phyloP scores from a whole-genome alignment of 2,888 invertebrate genomes.

The Yponomeuta plumbellus region DNA sequence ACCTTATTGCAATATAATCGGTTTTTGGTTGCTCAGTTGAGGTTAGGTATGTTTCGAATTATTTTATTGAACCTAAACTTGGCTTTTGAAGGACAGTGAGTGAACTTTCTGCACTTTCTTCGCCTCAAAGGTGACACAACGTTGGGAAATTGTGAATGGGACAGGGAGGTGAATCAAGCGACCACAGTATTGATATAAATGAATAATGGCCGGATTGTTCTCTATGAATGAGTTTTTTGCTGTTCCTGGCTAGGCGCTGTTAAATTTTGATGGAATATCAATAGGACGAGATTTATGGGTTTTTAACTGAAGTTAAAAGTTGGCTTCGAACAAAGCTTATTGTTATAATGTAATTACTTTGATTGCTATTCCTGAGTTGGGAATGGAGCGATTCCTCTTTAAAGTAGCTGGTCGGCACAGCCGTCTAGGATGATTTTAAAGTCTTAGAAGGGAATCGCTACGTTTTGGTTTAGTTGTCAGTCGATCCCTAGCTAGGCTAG shows the following conservation, averaged over 20 bases:
- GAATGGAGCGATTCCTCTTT: no score
- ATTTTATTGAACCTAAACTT: no score
- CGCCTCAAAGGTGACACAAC: not conserved
- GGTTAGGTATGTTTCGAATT: no score
- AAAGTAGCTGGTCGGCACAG: no score
- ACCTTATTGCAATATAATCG: no score
- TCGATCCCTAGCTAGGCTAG: no score
- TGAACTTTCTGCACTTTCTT: not conserved
- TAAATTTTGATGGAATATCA: slow-evolving; percentile 2
- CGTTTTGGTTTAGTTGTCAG: no score
- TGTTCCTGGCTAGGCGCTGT: not conserved
- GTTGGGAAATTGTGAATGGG: slow-evolving; percentile 5
- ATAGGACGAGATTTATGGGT: not conserved
- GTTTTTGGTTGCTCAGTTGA: no score
- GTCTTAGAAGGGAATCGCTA: no score
- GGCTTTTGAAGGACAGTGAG: not conserved
- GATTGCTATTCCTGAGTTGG: not conserved
- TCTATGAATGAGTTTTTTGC: slow-evolving; percentile 10
- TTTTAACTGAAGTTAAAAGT: not conserved
- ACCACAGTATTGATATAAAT: slow-evolving; percentile 5
- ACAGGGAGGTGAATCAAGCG: slow-evolving; percentile 11
- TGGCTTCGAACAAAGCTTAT: not conserved
- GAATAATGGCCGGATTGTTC: slow-evolving; percentile 10
- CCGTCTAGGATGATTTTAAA: no score
- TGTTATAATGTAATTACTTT: not conserved